Evolutionary conservation across 2,888 invertebrate species (phyloP).

Genomic region (Papilio gigon): DNA sequence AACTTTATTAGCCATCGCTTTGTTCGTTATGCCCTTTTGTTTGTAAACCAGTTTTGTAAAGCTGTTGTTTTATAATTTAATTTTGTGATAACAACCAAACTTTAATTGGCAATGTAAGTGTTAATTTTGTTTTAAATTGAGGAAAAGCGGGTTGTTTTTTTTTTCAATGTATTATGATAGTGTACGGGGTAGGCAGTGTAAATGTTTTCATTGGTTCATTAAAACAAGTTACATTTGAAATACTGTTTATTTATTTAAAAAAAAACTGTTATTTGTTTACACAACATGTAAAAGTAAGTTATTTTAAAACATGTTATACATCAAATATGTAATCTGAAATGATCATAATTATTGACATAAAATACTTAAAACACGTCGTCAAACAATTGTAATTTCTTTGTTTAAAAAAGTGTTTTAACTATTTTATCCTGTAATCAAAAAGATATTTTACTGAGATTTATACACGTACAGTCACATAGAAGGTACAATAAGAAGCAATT

Average conservation of each 20-base stretch:
- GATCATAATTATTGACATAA: no score
- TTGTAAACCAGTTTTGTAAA: slow-evolving; percentile 28
- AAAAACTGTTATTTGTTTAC: background rate
- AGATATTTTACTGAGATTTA: background rate
- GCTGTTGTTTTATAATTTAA: slow-evolving; percentile 23
- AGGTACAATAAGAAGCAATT: slow-evolving; percentile 44
- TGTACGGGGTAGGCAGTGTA: background rate
- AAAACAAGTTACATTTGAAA: background rate
- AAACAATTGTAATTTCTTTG: background rate
- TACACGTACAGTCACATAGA: background rate
- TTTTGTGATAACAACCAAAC: slow-evolving; percentile 17
- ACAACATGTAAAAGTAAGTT: background rate
- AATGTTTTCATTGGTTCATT: background rate
- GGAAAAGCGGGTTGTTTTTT: slow-evolving; percentile 6
- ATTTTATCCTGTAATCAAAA: slow-evolving; percentile 1
- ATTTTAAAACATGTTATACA: no score
- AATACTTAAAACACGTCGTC: background rate
- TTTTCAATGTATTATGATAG: background rate
- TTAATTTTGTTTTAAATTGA: slow-evolving; percentile 27
- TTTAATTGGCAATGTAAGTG: slow-evolving; percentile 22
- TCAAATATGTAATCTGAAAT: no score
- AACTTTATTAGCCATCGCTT: slow-evolving; percentile 15
- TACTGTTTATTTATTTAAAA: background rate
- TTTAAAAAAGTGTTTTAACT: background rate
- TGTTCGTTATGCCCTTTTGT: slow-evolving; percentile 34